Evolutionary conservation across 2,113 vertebrate genomes (phyloP).

Genomic region (Apteryx owenii): DNA sequence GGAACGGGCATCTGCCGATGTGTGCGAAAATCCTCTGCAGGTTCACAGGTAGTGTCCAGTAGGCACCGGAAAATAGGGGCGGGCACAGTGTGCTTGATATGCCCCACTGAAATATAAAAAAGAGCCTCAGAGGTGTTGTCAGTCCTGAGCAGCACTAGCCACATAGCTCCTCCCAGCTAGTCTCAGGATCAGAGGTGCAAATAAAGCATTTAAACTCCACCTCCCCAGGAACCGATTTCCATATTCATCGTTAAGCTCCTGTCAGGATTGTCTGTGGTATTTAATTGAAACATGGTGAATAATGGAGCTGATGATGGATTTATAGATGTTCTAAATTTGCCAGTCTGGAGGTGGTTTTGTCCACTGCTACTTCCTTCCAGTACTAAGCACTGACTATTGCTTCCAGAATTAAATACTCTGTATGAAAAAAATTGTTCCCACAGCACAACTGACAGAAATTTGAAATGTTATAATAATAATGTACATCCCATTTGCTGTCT

Average conservation of each 20-base stretch:
- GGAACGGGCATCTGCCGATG: neutral
- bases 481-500: conserved; percentile 61
- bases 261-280: neutral
- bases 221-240: neutral
- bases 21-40: neutral
- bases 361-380: conserved; percentile 27
- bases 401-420: conserved; percentile 43
- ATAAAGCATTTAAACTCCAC: neutral
- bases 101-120: neutral
- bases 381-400: conserved; percentile 18
- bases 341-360: conserved; percentile 26
- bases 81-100: rapidly evolving
- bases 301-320: neutral
- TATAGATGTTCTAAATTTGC: conserved; percentile 33
- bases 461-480: conserved; percentile 62
- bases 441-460: conserved; percentile 45
- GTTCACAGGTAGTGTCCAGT: neutral
- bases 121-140: rapidly evolving
- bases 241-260: neutral
- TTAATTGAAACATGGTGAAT: neutral
- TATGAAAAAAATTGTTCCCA: conserved; percentile 42
- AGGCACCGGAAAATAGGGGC: neutral
- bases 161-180: neutral
- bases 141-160: rapidly evolving
- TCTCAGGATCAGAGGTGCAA: rapidly evolving